Percentiles rank a stretch among this genome's conserved stretches.
Evolutionary conservation across 92 coral and sea anemone species (phyloP).

Genomic region (Anthopleura xanthogrammica): DNA sequence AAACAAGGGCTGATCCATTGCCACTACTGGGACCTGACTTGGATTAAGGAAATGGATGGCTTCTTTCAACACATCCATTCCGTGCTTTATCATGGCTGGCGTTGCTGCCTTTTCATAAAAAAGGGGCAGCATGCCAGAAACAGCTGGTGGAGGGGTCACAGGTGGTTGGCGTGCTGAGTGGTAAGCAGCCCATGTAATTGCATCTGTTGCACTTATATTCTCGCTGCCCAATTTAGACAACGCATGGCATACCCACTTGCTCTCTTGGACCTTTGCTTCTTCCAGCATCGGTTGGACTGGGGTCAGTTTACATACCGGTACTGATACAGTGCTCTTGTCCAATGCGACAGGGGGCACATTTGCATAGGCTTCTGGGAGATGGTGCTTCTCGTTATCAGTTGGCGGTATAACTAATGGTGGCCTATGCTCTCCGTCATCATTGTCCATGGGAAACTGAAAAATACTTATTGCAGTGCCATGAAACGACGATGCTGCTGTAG

Average conservation of each 20-base stretch:
- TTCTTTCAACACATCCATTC: neutral
- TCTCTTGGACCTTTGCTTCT: slow-evolving; percentile 26
- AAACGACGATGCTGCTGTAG: neutral
- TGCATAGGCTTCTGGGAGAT: too few relatives aligned
- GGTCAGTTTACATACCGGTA: too few relatives aligned
- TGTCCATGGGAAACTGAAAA: neutral
- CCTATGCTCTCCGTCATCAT: neutral
- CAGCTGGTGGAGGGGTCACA: slow-evolving; percentile 32
- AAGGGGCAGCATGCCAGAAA: slow-evolving; percentile 40
- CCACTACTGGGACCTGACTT: neutral
- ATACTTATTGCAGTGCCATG: neutral
- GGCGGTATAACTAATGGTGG: neutral
- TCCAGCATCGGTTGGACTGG: neutral
- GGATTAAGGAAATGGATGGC: neutral
- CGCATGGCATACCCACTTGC: neutral
- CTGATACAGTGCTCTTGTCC: too few relatives aligned
- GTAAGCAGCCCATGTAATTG: slow-evolving; percentile 53
- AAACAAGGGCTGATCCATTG: slow-evolving; percentile 35
- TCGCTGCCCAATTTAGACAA: neutral
- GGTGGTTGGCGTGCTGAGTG: slow-evolving; percentile 24
- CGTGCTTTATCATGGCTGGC: slow-evolving; percentile 47
- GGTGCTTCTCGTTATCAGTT: neutral
- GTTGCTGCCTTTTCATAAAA: slow-evolving; percentile 43
- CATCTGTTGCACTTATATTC: slow-evolving; percentile 7
- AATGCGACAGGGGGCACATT: too few relatives aligned